Percentiles rank a stretch among this genome's conserved stretches.
These are phyloP conservation scores for Microcebus jonahi DNA, from an alignment of 2,113 vertebrate genomes.

Conservation along the genomic window DNA sequence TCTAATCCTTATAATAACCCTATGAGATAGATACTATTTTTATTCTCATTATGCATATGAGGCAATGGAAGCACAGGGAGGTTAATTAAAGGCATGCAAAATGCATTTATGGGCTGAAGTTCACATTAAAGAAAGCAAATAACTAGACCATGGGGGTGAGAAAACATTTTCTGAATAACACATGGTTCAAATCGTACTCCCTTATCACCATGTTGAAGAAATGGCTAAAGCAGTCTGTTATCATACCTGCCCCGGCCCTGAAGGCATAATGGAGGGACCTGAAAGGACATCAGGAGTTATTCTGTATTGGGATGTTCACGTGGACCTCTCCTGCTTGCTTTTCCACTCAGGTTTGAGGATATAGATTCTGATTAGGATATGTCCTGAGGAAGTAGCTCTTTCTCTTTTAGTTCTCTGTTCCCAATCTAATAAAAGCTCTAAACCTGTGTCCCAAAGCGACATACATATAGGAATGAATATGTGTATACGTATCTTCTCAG, in stretches of 20 bases:
- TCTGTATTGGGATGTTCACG: neutral
- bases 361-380: neutral
- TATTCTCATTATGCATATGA: conserved; percentile 8
- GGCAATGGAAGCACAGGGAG: neutral
- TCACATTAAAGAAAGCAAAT: conserved; percentile 6
- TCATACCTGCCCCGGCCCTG: neutral
- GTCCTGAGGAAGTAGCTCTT: neutral
- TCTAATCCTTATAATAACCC: neutral
- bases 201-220: neutral
- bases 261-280: neutral
- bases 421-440: neutral
- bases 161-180: conserved; percentile 53
- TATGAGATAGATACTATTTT: neutral
- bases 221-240: neutral
- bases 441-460: neutral
- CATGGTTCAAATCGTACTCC: neutral
- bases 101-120: neutral
- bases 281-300: neutral
- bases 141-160: neutral
- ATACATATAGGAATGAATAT: neutral
- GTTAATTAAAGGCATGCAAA: conserved; percentile 13
- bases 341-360: neutral
- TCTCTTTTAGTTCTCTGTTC: neutral
- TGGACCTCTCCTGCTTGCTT: neutral
- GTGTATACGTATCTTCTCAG: neutral